These are phyloP conservation scores for Melieria crassipennis DNA, from an alignment of 2,888 invertebrate species.

Conservation along the genomic window DNA sequence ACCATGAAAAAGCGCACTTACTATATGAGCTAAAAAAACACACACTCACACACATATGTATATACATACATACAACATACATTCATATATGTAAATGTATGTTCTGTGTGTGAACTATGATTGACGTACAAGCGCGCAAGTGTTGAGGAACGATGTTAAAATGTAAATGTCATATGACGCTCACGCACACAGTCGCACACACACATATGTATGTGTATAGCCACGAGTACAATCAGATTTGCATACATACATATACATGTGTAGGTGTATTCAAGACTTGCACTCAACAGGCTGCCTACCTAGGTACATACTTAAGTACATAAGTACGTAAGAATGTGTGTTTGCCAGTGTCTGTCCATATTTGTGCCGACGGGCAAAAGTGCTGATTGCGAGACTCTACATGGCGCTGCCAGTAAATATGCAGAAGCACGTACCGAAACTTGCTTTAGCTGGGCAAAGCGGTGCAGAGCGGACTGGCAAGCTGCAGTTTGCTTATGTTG, in stretches of 20 bases:
- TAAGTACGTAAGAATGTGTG: too few relatives aligned
- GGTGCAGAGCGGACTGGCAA: not conserved
- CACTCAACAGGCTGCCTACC: too few relatives aligned
- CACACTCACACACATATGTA: too few relatives aligned
- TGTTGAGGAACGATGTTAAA: slow-evolving; percentile 4
- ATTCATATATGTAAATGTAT: not conserved
- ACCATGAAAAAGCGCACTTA: too few relatives aligned
- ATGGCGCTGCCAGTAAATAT: too few relatives aligned
- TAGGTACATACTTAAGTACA: not conserved
- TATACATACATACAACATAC: not conserved
- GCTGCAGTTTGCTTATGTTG: not conserved
- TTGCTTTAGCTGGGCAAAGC: too few relatives aligned
- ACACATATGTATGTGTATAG: not conserved
- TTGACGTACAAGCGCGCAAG: not conserved
- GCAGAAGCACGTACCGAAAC: too few relatives aligned
- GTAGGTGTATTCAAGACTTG: not conserved
- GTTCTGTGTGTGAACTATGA: not conserved
- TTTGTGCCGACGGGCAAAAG: too few relatives aligned
- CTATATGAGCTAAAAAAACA: too few relatives aligned
- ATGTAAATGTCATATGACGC: slow-evolving; percentile 11
- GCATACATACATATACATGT: not conserved
- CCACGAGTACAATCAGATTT: not conserved
- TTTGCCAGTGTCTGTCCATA: too few relatives aligned
- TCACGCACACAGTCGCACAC: not conserved
- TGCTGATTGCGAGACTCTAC: too few relatives aligned